These are phyloP conservation scores for Pocota personata DNA, from an alignment of 2,888 invertebrate species.

Conservation along the genomic window DNA sequence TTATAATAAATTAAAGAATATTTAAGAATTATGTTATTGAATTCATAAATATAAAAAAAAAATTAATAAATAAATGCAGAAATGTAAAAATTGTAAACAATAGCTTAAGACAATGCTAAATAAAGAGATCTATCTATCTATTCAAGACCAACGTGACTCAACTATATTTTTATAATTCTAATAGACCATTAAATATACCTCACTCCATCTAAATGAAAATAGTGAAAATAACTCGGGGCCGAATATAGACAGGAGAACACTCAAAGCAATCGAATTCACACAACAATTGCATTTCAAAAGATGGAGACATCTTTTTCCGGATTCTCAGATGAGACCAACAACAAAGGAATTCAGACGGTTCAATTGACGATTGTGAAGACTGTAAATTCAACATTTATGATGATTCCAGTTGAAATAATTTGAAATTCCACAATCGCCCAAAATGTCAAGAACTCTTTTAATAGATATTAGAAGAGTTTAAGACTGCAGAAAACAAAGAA, in stretches of 20 bases:
- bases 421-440: constrained; percentile 91
- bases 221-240: constrained; percentile 44
- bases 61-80: no score
- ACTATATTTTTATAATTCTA: no score
- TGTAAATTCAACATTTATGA: constrained; percentile 94
- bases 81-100: no score
- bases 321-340: constrained; percentile 92
- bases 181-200: constrained; percentile 88
- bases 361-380: constrained; percentile 93
- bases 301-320: constrained; percentile 93
- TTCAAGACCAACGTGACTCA: no score
- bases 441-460: constrained; percentile 92
- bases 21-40: no score
- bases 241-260: constrained; percentile 55
- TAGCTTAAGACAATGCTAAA: no score
- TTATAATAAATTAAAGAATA: no score
- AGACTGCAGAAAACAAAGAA: constrained; percentile 92
- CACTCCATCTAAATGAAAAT: constrained; percentile 45
- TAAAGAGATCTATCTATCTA: no score
- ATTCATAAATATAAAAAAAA: no score
- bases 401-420: constrained; percentile 90
- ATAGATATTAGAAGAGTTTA: constrained; percentile 92
- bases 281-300: constrained; percentile 92
- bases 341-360: constrained; percentile 92
- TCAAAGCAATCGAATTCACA: constrained; percentile 84